phyloP scores from a whole-genome alignment of 2,888 invertebrate species.

The Eurytoma adleriae region DNA sequence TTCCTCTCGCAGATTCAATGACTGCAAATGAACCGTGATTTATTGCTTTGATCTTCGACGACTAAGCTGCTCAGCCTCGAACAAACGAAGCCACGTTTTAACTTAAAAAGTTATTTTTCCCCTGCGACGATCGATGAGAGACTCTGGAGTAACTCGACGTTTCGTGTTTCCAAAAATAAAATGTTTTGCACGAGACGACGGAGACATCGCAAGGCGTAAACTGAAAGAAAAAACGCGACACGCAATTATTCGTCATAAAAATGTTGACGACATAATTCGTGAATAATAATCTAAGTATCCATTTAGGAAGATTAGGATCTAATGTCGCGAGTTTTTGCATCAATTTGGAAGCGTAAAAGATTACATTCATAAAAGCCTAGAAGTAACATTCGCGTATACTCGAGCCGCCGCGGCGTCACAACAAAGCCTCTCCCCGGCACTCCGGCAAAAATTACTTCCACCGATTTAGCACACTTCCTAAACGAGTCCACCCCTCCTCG shows the following conservation, averaged over 20 bases:
- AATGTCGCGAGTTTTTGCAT: no score
- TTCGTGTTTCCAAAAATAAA: constrained; percentile 8
- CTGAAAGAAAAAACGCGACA: background rate
- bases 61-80: background rate
- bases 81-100: no score
- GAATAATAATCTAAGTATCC: background rate
- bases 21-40: constrained; percentile 27
- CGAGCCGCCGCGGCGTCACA: background rate
- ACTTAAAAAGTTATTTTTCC: background rate
- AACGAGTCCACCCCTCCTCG: no score
- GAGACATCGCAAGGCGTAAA: background rate
- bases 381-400: no score
- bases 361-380: background rate
- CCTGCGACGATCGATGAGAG: background rate
- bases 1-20: background rate
- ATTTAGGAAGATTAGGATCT: background rate
- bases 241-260: background rate
- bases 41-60: constrained; percentile 27
- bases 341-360: background rate
- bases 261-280: background rate
- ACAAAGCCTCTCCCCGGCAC: no score
- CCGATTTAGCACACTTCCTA: no score
- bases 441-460: no score
- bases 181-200: background rate
- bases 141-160: background rate